phyloP scores from a whole-genome alignment of 1,140 invertebrate genomes.

The Melitaea cinxia region DNA sequence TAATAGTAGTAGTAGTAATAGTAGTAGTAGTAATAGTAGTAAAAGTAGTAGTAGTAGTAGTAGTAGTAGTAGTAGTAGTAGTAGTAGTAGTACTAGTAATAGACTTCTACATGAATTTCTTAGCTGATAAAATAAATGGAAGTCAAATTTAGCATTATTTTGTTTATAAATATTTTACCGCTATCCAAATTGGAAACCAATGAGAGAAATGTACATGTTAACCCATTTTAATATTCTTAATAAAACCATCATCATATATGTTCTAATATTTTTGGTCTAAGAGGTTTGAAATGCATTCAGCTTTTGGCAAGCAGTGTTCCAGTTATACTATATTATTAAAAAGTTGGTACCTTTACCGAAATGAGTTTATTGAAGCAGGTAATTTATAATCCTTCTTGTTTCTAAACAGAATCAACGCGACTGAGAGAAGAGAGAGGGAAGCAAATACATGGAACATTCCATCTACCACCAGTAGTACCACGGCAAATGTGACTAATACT shows the following conservation, averaged over 20 bases:
- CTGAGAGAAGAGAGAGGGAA: constrained; percentile 57
- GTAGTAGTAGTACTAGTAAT: too few species aligned
- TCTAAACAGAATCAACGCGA: constrained; percentile 53
- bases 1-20: too few species aligned
- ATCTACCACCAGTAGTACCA: constrained; percentile 69
- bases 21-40: too few species aligned
- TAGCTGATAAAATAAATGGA: too few species aligned
- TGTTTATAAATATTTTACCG: background rate
- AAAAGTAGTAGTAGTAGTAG: too few species aligned
- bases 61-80: too few species aligned
- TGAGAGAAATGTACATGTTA: constrained; percentile 13
- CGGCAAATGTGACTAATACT: constrained; percentile 79
- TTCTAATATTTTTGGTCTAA: constrained; percentile 10
- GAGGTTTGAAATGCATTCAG: background rate
- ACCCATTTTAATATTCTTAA: constrained; percentile 21
- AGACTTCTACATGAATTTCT: too few species aligned
- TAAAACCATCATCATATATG: constrained; percentile 13
- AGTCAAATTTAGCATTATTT: too few species aligned
- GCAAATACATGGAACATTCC: constrained; percentile 69
- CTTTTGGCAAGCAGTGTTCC: constrained; percentile 1
- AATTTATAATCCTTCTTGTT: constrained; percentile 1
- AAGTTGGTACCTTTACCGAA: background rate
- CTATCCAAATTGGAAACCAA: constrained; percentile 27
- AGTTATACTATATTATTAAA: background rate
- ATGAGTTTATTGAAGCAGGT: background rate